A percentile compares a stretch with the other conserved stretches of the same genome.
Evolutionary conservation across 1,140 invertebrate species (phyloP).

Genomic region (Lucilia sericata): DNA sequence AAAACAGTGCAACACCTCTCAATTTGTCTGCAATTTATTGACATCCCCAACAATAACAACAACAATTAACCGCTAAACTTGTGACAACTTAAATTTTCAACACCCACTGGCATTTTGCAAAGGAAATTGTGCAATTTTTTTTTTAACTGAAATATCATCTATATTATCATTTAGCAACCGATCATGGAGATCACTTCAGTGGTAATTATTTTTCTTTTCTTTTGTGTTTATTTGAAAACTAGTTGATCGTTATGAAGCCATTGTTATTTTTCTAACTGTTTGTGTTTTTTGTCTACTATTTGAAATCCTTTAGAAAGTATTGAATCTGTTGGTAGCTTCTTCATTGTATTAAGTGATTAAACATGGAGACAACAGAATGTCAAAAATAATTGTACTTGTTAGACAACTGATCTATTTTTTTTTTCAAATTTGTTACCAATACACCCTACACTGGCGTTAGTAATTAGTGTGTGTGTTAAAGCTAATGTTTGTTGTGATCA

Average conservation of each 20-base stretch:
- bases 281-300: neutral
- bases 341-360: neutral
- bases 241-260: neutral
- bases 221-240: neutral
- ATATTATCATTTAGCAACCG: neutral
- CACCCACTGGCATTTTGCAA: neutral
- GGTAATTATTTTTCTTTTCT: neutral
- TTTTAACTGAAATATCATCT: neutral
- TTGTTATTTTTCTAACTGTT: neutral
- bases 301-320: conserved; percentile 1
- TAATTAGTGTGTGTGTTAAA: too few relatives aligned
- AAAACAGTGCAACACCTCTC: neutral
- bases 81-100: neutral
- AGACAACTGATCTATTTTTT: neutral
- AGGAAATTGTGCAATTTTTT: neutral
- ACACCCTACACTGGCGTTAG: too few relatives aligned
- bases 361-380: neutral
- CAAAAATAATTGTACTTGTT: conserved; percentile 20
- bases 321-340: neutral
- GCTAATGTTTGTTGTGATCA: too few relatives aligned
- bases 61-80: neutral
- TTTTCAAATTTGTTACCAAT: neutral
- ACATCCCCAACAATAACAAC: neutral
- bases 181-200: neutral
- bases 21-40: neutral